Evolutionary conservation across 1,140 invertebrate species (phyloP).

Genomic region (Sycobia sp.): DNA sequence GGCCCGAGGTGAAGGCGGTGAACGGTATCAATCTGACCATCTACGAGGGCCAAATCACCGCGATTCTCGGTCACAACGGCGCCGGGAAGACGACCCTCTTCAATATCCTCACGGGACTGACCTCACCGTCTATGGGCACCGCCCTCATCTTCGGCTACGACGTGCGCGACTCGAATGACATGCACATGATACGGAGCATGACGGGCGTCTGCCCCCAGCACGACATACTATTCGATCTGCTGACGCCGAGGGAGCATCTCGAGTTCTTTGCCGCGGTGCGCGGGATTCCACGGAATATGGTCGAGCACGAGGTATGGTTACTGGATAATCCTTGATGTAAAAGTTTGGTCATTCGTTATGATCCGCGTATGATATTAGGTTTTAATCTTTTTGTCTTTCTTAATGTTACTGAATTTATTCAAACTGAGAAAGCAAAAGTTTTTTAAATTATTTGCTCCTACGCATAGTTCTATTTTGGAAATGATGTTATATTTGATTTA

Average conservation of each 20-base stretch:
- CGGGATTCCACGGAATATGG: conserved; percentile 66
- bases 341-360: too few species aligned
- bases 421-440: too few species aligned
- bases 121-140: conserved; percentile 71
- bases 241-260: conserved; percentile 86
- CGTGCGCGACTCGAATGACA: conserved; percentile 73
- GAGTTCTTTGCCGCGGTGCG: conserved; percentile 82
- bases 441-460: too few species aligned
- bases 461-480: too few species aligned
- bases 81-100: conserved; percentile 87
- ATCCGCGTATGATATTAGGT: too few species aligned
- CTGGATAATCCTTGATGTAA: too few species aligned
- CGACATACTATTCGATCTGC: conserved; percentile 85
- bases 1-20: conserved; percentile 66
- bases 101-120: conserved; percentile 84
- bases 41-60: conserved; percentile 72
- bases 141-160: conserved; percentile 80
- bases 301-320: conserved; percentile 62
- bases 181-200: conserved; percentile 75
- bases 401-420: too few species aligned
- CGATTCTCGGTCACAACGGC: conserved; percentile 87
- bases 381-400: too few species aligned
- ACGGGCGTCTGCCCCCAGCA: conserved; percentile 92
- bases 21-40: conserved; percentile 69
- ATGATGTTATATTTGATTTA: too few species aligned